Evolutionary conservation across 1,140 invertebrate species (phyloP), one percentile per base, ranked within the genome.

Genomic region (Heterodera schachtii): DNA sequence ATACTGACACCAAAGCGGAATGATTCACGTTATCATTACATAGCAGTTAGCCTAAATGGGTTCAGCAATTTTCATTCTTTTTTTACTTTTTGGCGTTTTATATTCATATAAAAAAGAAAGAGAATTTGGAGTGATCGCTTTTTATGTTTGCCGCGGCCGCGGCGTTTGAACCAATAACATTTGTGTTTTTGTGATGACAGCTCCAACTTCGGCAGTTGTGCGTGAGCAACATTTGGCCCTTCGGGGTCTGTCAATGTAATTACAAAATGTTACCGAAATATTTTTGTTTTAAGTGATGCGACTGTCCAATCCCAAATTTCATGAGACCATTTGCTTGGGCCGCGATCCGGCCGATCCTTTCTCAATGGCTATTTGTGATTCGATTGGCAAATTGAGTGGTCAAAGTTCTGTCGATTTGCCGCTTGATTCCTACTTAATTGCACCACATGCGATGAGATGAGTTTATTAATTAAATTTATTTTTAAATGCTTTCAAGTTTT

Each of bases 391-490:
- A 71, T 93, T 95, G 0, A 92, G 93, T 82, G 94, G 94, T 73
- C 92, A 95, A 87, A 94, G 95, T 91, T 94, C 94, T 2, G 92
- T 96, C 82, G 93, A 94, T 11, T 92, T 89, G 47, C 85, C 88
- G 6, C 46, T 95, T 79, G 95, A 95, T 31, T 94, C 96, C 85
- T 95, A 96, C 90, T 92, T 98, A 81, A 92, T 97, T 52, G 91
- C 98, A 46, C 96, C 97, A 64, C 96, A 98, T 92, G 96, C 95
- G 90, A 97, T 98, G 92, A 78, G 76, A 70, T 78, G 96, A 94
- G 96, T 91, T 93, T 93, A 87, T 86, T 21, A 31, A 31, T 31
- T 31, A 31, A 31, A 31, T 78, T 79, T 52, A 52, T 52, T 52
- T 69, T 71, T 52, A 75, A 47, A 76, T 76, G 76, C 81, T 74